Base-by-base conservation (phyloP, 2,888 invertebrate species). In the Drosophila quinaria region DNA sequence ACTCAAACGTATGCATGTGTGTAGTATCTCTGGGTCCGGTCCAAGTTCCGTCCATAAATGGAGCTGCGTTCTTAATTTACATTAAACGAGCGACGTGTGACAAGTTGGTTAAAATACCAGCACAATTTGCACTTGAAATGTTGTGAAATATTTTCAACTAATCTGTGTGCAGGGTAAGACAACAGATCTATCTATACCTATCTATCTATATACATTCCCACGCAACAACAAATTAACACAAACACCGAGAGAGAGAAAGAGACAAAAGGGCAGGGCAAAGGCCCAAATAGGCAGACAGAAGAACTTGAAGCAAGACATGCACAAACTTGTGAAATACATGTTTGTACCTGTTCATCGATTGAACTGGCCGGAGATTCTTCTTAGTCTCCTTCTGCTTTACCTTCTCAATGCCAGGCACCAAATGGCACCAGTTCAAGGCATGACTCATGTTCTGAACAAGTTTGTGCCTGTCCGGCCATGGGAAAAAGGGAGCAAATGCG, bases 81-180 rank as follows among this genome's bases (percentile, higher is more conserved):
- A 84, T 88, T 67, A 54, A 76, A 54, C 68, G 67, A 81, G 66
- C 78, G 56, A 61, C 61, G 70, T 74, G 79, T 65, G 83, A 83
- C 87, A 86, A 76, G 61, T 15, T 15, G 35, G 62, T 55, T 62
- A 52, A 61, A 67, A 68, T 61, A 70, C 65, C 35, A 69, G 39
- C 8, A 19, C 25, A 66, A 66, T 78, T 78, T 66, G 67, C 71
- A 84, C 87, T 72, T 71, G 71, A 70, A 78, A 69, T 69, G 60
- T 70, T 83, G 83, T 83, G 83, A 81, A 81, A 77, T 83, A 86
- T 76, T 76, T 76, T 72, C 31, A 80, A 68, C 77, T 70, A 76
- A 82, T 56, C 67, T 69, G 52, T 59, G 73, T 69, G 67, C 80
- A 62, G 64, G 76, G 64, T 62, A 65, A 10, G 42, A n/a, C 19